phyloP scores from a whole-genome alignment of 92 coral and sea anemone species.

The Scolanthus callimorphus region DNA sequence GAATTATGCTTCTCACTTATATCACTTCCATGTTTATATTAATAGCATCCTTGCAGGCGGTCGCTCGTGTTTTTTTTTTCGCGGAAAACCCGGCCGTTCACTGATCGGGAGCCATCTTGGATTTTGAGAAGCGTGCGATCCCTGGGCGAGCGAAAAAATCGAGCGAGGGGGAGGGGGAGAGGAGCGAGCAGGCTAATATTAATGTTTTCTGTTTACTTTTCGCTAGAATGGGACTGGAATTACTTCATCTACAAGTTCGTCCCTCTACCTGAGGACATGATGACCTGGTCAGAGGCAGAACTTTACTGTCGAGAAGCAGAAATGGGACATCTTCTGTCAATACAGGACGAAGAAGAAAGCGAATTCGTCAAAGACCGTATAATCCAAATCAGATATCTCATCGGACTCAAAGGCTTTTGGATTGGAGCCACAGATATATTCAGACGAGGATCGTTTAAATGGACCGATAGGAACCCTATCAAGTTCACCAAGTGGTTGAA shows the following conservation, averaged over 20 bases:
- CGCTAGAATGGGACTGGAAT: conserved; percentile 61
- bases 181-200: too few species aligned
- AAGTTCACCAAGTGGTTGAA: conserved; percentile 41
- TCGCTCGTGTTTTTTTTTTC: too few species aligned
- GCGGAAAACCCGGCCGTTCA: too few species aligned
- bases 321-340: conserved; percentile 54
- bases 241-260: conserved; percentile 61
- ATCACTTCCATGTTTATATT: too few species aligned
- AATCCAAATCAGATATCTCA: conserved; percentile 37
- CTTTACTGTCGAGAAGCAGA: conserved; percentile 67
- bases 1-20: too few species aligned
- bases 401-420: conserved; percentile 67
- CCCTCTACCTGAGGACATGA: conserved; percentile 44
- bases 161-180: too few species aligned
- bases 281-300: conserved; percentile 89
- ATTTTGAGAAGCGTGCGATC: too few species aligned
- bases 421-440: conserved; percentile 76
- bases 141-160: too few species aligned
- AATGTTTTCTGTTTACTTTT: too few species aligned
- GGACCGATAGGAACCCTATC: conserved; percentile 51
- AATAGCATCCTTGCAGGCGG: too few species aligned
- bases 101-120: too few species aligned
- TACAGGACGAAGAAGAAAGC: conserved; percentile 49
- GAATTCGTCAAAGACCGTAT: conserved; percentile 60
- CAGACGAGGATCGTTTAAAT: conserved; percentile 41